phyloP scores from a whole-genome alignment of 2,888 invertebrate species.

The Mycalesis mineus region DNA sequence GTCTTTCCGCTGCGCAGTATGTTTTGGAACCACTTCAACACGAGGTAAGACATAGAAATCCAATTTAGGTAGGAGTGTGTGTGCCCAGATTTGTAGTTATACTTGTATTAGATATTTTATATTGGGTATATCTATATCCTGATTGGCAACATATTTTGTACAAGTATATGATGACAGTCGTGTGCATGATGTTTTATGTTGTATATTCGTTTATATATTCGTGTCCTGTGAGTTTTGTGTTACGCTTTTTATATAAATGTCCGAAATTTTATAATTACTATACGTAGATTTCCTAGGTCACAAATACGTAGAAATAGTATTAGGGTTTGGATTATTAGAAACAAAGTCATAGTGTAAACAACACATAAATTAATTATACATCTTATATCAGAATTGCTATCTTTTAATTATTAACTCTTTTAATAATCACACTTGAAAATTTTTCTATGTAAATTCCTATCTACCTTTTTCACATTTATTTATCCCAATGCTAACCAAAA shows the following conservation, averaged over 20 bases:
- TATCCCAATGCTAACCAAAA: not conserved
- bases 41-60: slow-evolving; percentile 89
- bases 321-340: slow-evolving; percentile 3
- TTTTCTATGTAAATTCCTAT: not conserved
- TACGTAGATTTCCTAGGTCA: slow-evolving; percentile 30
- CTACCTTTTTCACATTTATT: not conserved
- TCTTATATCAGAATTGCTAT: not conserved
- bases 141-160: slow-evolving; percentile 36
- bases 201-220: slow-evolving; percentile 50
- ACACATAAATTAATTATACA: not conserved
- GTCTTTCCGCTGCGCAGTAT: slow-evolving; percentile 94
- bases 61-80: slow-evolving; percentile 54
- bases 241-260: slow-evolving; percentile 70
- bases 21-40: slow-evolving; percentile 99
- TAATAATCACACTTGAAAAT: not conserved
- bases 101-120: slow-evolving; percentile 26
- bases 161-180: slow-evolving; percentile 25
- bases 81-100: slow-evolving; percentile 31
- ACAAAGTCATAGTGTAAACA: not conserved
- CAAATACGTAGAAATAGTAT: slow-evolving; percentile 17
- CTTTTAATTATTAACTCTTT: not conserved
- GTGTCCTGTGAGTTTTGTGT: slow-evolving; percentile 81
- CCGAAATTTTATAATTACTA: slow-evolving; percentile 30
- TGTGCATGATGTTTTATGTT: slow-evolving; percentile 49
- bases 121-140: slow-evolving; percentile 29